Evolutionary conservation across 2,888 invertebrate genomes (phyloP).

Genomic region (Cephalotes varians): DNA sequence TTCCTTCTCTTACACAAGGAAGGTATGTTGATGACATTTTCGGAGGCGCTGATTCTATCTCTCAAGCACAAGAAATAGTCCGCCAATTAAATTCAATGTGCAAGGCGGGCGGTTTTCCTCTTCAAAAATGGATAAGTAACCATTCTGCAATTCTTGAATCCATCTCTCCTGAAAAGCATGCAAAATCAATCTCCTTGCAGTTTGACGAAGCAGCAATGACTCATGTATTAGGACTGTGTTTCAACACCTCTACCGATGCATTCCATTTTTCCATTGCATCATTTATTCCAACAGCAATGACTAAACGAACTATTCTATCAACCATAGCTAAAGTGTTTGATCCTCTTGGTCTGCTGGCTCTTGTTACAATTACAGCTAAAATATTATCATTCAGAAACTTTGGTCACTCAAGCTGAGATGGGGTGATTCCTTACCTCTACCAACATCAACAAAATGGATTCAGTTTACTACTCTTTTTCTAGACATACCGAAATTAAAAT

Average conservation of each 20-base stretch:
- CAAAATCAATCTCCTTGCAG: too few relatives aligned
- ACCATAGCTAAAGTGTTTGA: background rate
- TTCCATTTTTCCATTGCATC: background rate
- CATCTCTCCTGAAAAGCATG: too few relatives aligned
- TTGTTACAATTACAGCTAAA: background rate
- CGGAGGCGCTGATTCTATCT: background rate
- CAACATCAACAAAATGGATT: too few relatives aligned
- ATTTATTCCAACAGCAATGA: background rate
- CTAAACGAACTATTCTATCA: background rate
- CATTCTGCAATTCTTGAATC: too few relatives aligned
- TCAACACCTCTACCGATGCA: too few relatives aligned
- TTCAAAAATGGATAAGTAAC: background rate
- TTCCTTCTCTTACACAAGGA: conserved; percentile 24
- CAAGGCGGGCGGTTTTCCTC: background rate
- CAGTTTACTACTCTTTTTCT: background rate
- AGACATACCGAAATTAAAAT: background rate
- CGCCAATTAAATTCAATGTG: background rate
- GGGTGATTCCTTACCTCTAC: too few relatives aligned
- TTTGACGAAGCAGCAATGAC: too few relatives aligned
- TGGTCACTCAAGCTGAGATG: background rate
- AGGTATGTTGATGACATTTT: conserved; percentile 64
- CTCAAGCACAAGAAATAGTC: background rate
- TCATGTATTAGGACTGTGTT: too few relatives aligned
- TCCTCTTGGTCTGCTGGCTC: background rate
- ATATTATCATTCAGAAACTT: background rate